Conservation (phyloP, 2,113 vertebrate genomes). For the Nyctereutes procyonoides region DNA sequence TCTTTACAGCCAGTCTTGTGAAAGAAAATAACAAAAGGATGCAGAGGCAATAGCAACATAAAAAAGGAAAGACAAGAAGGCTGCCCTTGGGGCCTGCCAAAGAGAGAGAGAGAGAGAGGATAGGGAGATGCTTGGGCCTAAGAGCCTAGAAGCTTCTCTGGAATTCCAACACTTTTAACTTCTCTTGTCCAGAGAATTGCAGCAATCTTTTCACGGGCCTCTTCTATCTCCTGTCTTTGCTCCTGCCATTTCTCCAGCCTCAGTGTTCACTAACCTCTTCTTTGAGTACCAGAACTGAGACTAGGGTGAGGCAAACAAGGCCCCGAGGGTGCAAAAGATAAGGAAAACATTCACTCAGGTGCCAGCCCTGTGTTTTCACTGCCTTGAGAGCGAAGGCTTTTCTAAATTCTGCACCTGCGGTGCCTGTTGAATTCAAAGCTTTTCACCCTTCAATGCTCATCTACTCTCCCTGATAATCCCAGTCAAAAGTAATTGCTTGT, state of each 20-base stretch:
- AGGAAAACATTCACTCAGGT: not conserved
- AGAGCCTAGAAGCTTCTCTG: not conserved
- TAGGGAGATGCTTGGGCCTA: not conserved
- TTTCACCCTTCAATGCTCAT: not conserved
- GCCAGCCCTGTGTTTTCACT: not conserved
- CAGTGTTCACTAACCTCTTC: not conserved
- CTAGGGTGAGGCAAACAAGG: not conserved
- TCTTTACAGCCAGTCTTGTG: not conserved
- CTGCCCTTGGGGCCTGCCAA: not conserved
- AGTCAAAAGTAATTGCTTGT: not conserved
- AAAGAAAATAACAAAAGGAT: constrained; percentile 34
- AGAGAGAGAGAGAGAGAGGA: too few relatives aligned
- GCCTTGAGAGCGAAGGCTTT: not conserved
- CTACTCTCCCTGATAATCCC: not conserved
- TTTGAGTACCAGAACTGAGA: not conserved
- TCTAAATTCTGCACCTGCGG: not conserved
- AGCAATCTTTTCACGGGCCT: not conserved
- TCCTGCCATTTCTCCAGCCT: not conserved
- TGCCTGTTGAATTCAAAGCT: not conserved
- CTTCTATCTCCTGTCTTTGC: not conserved
- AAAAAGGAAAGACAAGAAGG: not conserved
- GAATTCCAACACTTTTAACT: not conserved
- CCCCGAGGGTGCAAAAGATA: not conserved
- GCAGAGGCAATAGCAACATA: not conserved
- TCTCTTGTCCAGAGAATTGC: constrained; percentile 4